Evolutionary conservation across 2,113 vertebrate genomes (phyloP).

Genomic region (Chlamydotis undulata): DNA sequence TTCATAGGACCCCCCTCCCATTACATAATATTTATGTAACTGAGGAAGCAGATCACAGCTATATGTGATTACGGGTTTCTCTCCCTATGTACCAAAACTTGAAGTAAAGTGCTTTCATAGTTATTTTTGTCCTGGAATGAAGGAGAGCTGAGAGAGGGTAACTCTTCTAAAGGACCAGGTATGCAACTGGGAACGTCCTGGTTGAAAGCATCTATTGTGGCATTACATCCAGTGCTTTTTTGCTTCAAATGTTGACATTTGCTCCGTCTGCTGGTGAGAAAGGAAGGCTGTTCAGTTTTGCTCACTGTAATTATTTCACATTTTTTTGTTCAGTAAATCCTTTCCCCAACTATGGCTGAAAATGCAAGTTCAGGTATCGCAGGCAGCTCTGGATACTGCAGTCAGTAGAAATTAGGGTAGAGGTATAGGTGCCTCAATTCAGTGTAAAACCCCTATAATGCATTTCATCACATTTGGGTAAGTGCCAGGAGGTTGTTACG

Average conservation of each 20-base stretch:
- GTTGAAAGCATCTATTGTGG: neutral
- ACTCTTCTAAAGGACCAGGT: neutral
- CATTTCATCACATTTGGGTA: neutral
- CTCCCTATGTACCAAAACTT: neutral
- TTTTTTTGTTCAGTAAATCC: neutral
- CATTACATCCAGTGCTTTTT: neutral
- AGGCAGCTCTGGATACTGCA: neutral
- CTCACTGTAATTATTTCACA: neutral
- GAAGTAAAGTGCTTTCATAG: neutral
- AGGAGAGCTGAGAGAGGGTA: neutral
- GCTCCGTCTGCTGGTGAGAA: neutral
- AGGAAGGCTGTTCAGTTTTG: neutral
- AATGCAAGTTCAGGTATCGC: neutral
- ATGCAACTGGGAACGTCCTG: neutral
- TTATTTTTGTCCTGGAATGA: neutral
- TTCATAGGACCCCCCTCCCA: fast-evolving
- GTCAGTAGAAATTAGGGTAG: neutral
- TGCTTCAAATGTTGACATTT: neutral
- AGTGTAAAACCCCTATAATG: neutral
- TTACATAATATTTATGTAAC: neutral
- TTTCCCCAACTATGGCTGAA: neutral
- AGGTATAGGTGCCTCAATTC: neutral
- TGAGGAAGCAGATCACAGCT: neutral
- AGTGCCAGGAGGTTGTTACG: neutral
- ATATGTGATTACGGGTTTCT: neutral